Percentiles rank a stretch among this genome's conserved stretches.
Evolutionary conservation across 2,113 vertebrate genomes (phyloP).

Genomic region (Sylvilagus bachmani): DNA sequence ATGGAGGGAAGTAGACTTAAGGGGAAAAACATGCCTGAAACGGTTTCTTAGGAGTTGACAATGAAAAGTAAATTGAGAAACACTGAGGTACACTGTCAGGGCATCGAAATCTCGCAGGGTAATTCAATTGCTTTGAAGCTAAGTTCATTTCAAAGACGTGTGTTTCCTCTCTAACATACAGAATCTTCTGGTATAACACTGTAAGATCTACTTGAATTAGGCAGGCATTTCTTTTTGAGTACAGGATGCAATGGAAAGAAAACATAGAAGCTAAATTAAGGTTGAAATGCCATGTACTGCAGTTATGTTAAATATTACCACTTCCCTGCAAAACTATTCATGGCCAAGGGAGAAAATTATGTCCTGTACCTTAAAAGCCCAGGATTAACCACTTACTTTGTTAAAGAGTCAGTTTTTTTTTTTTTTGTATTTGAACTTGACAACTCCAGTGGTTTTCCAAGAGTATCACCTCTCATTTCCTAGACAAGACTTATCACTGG

Average conservation of each 20-base stretch:
- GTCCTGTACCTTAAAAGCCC: slow-evolving; percentile 57
- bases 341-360: slow-evolving; percentile 44
- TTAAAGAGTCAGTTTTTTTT: slow-evolving; percentile 20
- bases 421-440: slow-evolving; percentile 48
- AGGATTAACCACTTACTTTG: slow-evolving; percentile 64
- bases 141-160: background rate
- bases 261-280: slow-evolving; percentile 10
- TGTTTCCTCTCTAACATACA: slow-evolving; percentile 15
- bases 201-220: background rate
- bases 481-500: slow-evolving; percentile 20
- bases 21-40: background rate
- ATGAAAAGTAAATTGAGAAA: background rate
- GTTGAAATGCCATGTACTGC: background rate
- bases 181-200: background rate
- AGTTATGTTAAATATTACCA: slow-evolving; percentile 55
- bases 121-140: background rate
- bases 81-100: background rate
- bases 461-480: slow-evolving; percentile 21
- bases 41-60: background rate
- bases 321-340: slow-evolving; percentile 37
- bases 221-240: background rate
- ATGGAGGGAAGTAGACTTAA: background rate
- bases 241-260: slow-evolving; percentile 13
- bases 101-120: background rate
- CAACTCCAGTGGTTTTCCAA: background rate